Evolutionary conservation across 2,797 vertebrate genomes (phyloP), one percentile per base, ranked within the genome.

Genomic region (Clarias fuscus): DNA sequence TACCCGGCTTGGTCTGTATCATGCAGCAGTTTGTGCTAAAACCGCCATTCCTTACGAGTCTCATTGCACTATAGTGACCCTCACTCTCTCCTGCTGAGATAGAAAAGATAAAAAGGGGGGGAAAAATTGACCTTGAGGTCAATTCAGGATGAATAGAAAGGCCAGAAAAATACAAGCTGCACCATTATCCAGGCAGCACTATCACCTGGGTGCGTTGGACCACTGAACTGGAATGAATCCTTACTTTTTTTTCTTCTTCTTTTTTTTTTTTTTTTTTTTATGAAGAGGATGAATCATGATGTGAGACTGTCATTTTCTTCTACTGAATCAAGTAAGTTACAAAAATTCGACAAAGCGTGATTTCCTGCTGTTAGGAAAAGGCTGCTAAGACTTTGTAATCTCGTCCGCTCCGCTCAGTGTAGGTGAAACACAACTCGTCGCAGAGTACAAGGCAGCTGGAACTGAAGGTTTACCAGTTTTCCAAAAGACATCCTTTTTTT

Each of bases 11-110:
- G 72, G 84, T 88, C 88, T 81, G 53, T 77, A 88, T 82, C 83
- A 81, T 40, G 70, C 84, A 86, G 85, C 82, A 64, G 82, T 88
- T 86, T 81, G 75, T 88, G 83, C 79, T 85, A 4, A 77, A 56
- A 79, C 20, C 85, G 81, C 82, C 88, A 88, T 88, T 88, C 15
- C 81, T 82, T 85, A 86, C 82, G 86, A 90, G 79, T 85, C 80
- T 88, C 85, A 88, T 85, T 88, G 82, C 89, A 84, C 87, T 90
- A 86, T 84, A 81, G 84, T 89, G 88, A 86, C 88, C 71, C 70
- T 85, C 75, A 89, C 70, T 71, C 83, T 85, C 85, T 81, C 79
- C 80, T 89, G 71, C 84, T 87, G 70, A 86, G 56, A 71, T 67
- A 76, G 43, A 84, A 83, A 84, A 65, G 37, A 56, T 65, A 71